These are phyloP conservation scores for Caenorhabditis zanzibari DNA, from an alignment of 2,888 invertebrate species.

Conservation along the genomic window DNA sequence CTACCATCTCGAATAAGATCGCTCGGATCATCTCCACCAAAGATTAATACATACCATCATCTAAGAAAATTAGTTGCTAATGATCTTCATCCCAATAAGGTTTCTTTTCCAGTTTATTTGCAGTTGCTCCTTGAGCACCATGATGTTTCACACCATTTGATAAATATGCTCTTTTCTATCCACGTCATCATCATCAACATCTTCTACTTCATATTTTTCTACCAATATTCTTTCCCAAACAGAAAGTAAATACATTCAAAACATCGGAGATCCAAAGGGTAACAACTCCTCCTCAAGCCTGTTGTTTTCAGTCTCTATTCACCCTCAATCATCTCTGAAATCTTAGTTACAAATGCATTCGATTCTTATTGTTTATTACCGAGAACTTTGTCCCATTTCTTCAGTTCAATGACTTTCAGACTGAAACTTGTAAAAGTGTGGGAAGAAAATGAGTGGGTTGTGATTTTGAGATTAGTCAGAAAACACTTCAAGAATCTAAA, in stretches of 20 bases:
- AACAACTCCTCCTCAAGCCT: constrained; percentile 20
- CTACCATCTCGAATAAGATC: too few relatives aligned
- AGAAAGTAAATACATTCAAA: constrained; percentile 13
- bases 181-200: constrained; percentile 15
- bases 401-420: constrained; percentile 41
- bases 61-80: constrained; percentile 6
- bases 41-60: background rate
- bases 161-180: constrained; percentile 8
- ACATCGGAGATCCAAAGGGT: constrained; percentile 26
- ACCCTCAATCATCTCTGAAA: constrained; percentile 42
- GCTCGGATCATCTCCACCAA: background rate
- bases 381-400: constrained; percentile 1
- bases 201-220: background rate
- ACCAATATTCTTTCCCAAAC: constrained; percentile 2
- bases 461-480: too few relatives aligned
- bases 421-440: constrained; percentile 12
- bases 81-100: constrained; percentile 24
- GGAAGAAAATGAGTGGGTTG: background rate
- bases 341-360: constrained; percentile 58
- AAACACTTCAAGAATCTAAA: constrained; percentile 13
- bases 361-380: constrained; percentile 47
- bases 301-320: constrained; percentile 14
- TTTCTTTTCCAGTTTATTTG: constrained; percentile 32
- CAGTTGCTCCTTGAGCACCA: constrained; percentile 24
- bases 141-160: constrained; percentile 45